Conservation (phyloP, 1,140 invertebrate genomes). For the Bombus huntii region DNA sequence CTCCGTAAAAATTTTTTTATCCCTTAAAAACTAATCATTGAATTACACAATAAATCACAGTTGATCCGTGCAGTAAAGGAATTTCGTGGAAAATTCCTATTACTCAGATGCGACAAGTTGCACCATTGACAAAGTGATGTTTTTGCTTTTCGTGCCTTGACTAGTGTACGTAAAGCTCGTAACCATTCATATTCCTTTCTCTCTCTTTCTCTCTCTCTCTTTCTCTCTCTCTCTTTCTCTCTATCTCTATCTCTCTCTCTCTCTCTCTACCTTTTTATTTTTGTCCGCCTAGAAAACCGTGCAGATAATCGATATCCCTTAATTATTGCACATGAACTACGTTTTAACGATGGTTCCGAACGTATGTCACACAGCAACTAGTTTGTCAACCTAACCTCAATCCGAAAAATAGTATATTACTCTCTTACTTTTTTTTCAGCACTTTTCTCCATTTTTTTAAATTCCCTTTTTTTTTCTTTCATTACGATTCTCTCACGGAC, state of each 20-base stretch:
- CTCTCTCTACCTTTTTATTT: background rate
- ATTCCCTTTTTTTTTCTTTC: background rate
- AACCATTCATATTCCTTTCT: constrained; percentile 51
- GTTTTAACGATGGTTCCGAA: constrained; percentile 53
- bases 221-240: background rate
- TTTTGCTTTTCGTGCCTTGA: constrained; percentile 72
- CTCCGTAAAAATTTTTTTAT: constrained; percentile 60
- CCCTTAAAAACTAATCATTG: constrained; percentile 71
- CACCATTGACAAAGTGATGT: constrained; percentile 73
- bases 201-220: background rate
- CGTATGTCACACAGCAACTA: constrained; percentile 52
- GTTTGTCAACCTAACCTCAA: constrained; percentile 24
- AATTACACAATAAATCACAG: constrained; percentile 72
- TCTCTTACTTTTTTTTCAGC: background rate
- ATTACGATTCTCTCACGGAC: background rate
- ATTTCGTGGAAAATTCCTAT: constrained; percentile 70
- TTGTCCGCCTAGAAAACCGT: constrained; percentile 53
- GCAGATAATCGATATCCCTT: constrained; percentile 58
- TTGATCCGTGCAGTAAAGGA: constrained; percentile 67
- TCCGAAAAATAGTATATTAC: constrained; percentile 42
- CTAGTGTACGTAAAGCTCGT: constrained; percentile 75
- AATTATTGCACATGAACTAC: constrained; percentile 65
- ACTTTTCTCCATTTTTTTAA: background rate
- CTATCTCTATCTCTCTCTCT: background rate
- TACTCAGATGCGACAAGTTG: constrained; percentile 71